A percentile compares a stretch with the other conserved stretches of the same genome.
Evolutionary conservation across 2,113 vertebrate species (phyloP).

Genomic region (Anarrhichthys ocellatus): DNA sequence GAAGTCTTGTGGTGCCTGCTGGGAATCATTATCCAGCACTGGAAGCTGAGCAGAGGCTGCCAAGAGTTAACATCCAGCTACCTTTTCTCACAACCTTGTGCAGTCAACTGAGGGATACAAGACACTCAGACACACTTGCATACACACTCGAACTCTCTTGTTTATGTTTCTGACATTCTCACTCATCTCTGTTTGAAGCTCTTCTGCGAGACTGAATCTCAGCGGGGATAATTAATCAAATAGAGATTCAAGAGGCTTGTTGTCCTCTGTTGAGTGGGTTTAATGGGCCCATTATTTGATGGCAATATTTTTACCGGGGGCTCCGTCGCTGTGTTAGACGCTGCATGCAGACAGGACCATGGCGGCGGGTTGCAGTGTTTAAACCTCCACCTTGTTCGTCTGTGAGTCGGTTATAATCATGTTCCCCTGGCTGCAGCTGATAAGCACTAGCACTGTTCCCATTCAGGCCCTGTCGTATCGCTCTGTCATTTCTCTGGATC

Average conservation of each 20-base stretch:
- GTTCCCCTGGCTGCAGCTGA: conserved; percentile 49
- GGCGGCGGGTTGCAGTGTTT: conserved; percentile 6
- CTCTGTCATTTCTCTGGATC: conserved; percentile 59
- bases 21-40: conserved; percentile 43
- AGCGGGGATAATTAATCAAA: conserved; percentile 63
- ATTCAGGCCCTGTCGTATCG: conserved; percentile 42
- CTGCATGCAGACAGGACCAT: conserved; percentile 17
- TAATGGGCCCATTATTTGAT: conserved; percentile 63
- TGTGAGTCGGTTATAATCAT: conserved; percentile 43
- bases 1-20: conserved; percentile 19
- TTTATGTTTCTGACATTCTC: conserved; percentile 40
- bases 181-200: conserved; percentile 26
- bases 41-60: conserved; percentile 5
- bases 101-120: conserved; percentile 8
- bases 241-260: conserved; percentile 50
- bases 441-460: conserved; percentile 49
- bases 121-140: neutral
- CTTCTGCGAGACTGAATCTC: conserved; percentile 33
- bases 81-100: neutral
- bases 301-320: conserved; percentile 28
- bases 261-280: conserved; percentile 53
- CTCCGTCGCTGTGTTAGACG: conserved; percentile 13
- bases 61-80: conserved; percentile 12
- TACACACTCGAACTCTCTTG: conserved; percentile 7
- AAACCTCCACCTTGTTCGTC: conserved; percentile 44